Evolutionary conservation across 2,113 vertebrate species (phyloP).

Genomic region (Engraulis encrasicolus): DNA sequence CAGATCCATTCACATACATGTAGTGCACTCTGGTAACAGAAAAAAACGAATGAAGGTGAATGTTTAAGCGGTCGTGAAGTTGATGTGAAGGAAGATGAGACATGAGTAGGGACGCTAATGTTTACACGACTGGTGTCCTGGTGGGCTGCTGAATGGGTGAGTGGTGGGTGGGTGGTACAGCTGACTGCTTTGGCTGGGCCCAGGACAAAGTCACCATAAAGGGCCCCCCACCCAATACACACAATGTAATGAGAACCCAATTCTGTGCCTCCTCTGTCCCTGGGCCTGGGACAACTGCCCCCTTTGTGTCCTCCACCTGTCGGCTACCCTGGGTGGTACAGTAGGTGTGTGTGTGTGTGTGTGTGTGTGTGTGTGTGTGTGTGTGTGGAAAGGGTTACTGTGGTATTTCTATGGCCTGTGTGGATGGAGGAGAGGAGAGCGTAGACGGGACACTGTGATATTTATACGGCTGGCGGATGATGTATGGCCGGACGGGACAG

Average conservation of each 20-base stretch:
- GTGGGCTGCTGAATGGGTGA: not conserved
- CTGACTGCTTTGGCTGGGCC: too few relatives aligned
- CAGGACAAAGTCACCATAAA: too few relatives aligned
- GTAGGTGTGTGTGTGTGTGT: not conserved
- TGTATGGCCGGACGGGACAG: not conserved
- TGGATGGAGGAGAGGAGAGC: not conserved
- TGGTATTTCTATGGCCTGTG: too few relatives aligned
- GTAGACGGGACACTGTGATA: not conserved
- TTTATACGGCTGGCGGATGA: constrained; percentile 1
- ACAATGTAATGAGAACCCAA: too few relatives aligned
- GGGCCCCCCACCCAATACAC: too few relatives aligned
- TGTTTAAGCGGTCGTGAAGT: not conserved
- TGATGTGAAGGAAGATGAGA: not conserved
- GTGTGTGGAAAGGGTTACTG: too few relatives aligned
- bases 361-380: constrained; percentile 1
- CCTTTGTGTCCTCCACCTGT: too few relatives aligned
- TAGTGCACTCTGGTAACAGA: not conserved
- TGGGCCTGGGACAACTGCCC: too few relatives aligned
- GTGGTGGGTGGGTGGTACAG: not conserved
- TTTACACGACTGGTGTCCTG: not conserved
- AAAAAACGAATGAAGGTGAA: not conserved
- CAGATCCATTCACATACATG: not conserved
- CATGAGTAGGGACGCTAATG: not conserved
- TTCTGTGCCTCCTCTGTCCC: too few relatives aligned
- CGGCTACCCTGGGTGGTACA: too few relatives aligned